These are phyloP conservation scores for Sphaerodactylus townsendi DNA, from an alignment of 2,113 vertebrate genomes.

Conservation along the genomic window DNA sequence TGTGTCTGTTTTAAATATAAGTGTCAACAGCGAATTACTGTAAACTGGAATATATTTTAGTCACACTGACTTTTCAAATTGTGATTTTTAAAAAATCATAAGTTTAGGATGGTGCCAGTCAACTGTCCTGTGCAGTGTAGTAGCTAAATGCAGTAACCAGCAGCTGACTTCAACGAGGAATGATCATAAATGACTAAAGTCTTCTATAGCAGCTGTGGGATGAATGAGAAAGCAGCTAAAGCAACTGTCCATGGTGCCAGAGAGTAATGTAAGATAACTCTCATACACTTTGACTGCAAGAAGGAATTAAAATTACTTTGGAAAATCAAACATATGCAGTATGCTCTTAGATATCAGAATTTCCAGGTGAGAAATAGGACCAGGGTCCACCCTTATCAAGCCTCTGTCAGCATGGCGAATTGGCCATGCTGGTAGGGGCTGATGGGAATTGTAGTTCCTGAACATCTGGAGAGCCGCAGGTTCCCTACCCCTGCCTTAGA, in stretches of 20 bases:
- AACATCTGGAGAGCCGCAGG: too few species aligned
- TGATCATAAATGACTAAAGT: constrained; percentile 59
- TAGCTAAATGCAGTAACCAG: constrained; percentile 16
- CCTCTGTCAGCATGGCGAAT: too few species aligned
- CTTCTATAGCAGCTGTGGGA: constrained; percentile 47
- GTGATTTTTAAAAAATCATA: constrained; percentile 46
- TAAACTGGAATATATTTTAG: constrained; percentile 53
- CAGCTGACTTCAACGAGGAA: not conserved
- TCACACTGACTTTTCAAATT: constrained; percentile 49
- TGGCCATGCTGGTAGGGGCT: too few species aligned
- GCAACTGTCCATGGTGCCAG: constrained; percentile 38
- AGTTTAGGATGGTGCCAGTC: constrained; percentile 26
- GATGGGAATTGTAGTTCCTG: too few species aligned
- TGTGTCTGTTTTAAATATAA: constrained; percentile 6
- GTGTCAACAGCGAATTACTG: constrained; percentile 46
- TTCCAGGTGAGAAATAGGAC: too few species aligned
- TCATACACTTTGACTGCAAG: not conserved
- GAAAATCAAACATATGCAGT: not conserved
- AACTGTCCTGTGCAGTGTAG: constrained; percentile 38
- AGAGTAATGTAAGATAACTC: constrained; percentile 24
- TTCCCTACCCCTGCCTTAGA: too few species aligned
- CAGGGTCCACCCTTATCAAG: too few species aligned
- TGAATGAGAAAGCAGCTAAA: constrained; percentile 46
- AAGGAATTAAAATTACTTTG: not conserved
- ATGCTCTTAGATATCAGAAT: too few species aligned